phyloP scores from a whole-genome alignment of 2,113 vertebrate species.

The Zeus faber region DNA sequence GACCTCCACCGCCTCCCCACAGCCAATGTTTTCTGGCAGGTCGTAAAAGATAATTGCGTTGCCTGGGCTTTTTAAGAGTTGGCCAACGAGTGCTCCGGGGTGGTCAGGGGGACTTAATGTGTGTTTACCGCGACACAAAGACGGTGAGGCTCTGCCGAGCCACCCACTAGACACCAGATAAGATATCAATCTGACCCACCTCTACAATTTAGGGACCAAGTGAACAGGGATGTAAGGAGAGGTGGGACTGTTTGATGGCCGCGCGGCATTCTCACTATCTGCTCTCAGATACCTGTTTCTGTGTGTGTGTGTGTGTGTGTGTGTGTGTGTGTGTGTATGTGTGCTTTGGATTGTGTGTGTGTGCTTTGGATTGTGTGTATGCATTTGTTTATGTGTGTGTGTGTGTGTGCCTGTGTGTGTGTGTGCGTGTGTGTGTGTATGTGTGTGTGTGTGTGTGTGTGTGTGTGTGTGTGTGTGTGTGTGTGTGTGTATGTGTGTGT shows the following conservation, averaged over 20 bases:
- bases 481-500: constrained; percentile 18
- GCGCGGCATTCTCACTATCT: background rate
- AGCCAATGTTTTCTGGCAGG: constrained; percentile 69
- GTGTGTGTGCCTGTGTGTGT: constrained; percentile 2
- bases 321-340: background rate
- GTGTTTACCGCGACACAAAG: constrained; percentile 57
- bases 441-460: constrained; percentile 7
- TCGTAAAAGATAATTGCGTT: constrained; percentile 80
- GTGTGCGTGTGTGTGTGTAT: constrained; percentile 9
- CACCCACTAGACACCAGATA: constrained; percentile 45
- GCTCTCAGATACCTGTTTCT: background rate
- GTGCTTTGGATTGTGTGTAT: background rate
- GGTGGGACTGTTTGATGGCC: background rate
- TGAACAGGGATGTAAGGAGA: constrained; percentile 4
- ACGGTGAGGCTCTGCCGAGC: constrained; percentile 39
- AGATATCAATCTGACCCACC: constrained; percentile 46
- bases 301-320: background rate
- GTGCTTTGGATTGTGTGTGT: background rate
- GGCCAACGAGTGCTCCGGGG: constrained; percentile 65
- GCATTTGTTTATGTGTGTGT: background rate
- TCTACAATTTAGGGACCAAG: constrained; percentile 40
- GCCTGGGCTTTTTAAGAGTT: constrained; percentile 76
- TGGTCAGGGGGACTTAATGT: constrained; percentile 61
- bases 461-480: constrained; percentile 5
- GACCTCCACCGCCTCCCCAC: constrained; percentile 20